phyloP scores from a whole-genome alignment of 2,113 vertebrate genomes.

The Sakesphorus luctuosus region DNA sequence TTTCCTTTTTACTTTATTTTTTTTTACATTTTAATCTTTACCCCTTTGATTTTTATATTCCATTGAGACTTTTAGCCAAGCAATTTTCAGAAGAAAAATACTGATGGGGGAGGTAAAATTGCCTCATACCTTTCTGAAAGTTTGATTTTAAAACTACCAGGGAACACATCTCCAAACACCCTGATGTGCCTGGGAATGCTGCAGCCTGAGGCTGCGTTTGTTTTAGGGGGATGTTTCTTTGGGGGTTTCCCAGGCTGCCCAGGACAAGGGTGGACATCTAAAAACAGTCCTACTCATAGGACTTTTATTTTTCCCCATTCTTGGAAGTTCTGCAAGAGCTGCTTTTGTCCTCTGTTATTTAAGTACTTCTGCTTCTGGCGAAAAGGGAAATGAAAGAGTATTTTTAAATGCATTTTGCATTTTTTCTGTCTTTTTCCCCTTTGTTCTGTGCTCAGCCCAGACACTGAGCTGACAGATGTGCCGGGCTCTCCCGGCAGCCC shows the following conservation, averaged over 20 bases:
- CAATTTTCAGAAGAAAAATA: background rate
- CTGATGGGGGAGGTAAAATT: background rate
- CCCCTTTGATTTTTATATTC: background rate
- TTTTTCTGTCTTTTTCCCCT: conserved; percentile 18
- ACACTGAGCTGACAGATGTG: conserved; percentile 58
- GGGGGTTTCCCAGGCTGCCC: background rate
- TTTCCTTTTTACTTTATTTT: background rate
- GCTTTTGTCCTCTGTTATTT: conserved; percentile 61
- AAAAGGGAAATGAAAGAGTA: conserved; percentile 69
- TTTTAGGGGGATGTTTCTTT: background rate
- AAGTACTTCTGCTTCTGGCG: conserved; percentile 64
- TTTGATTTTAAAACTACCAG: background rate
- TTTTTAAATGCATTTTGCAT: conserved; percentile 62
- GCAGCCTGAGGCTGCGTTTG: background rate
- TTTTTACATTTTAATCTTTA: background rate
- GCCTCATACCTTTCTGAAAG: background rate
- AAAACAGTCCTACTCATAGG: conserved; percentile 3
- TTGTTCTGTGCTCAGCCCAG: background rate
- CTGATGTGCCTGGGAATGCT: background rate
- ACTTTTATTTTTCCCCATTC: conserved; percentile 32
- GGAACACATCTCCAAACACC: background rate
- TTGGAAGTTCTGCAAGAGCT: conserved; percentile 61
- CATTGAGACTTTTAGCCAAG: background rate
- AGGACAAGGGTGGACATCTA: background rate
- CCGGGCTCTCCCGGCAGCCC: background rate